Conservation (phyloP, 2,113 vertebrate species). For the Oncorhynchus masou region DNA sequence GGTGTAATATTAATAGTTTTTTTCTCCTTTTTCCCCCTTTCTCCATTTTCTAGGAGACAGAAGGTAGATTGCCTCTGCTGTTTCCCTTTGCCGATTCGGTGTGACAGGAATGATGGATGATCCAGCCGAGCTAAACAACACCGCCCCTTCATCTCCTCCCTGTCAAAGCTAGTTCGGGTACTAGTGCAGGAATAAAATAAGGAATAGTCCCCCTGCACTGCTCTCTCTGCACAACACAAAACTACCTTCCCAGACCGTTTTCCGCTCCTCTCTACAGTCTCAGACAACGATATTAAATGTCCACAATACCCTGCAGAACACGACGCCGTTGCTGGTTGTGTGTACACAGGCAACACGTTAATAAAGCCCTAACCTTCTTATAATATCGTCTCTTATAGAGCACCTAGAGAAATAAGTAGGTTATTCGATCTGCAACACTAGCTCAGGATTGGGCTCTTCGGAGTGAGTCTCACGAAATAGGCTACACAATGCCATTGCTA, state of each 20-base stretch:
- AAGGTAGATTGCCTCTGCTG: slow-evolving; percentile 87
- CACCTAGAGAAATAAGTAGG: slow-evolving; percentile 38
- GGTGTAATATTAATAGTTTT: slow-evolving; percentile 93
- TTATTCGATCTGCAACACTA: slow-evolving; percentile 22
- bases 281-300: slow-evolving; percentile 62
- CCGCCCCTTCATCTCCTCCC: slow-evolving; percentile 88
- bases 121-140: slow-evolving; percentile 83
- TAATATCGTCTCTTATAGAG: slow-evolving; percentile 35
- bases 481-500: too few species aligned
- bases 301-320: slow-evolving; percentile 41
- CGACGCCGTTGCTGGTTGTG: background rate
- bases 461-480: too few species aligned
- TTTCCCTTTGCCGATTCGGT: slow-evolving; percentile 88
- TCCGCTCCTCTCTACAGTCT: background rate
- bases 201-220: slow-evolving; percentile 67
- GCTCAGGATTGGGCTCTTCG: background rate
- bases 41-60: slow-evolving; percentile 81
- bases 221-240: slow-evolving; percentile 59
- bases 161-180: slow-evolving; percentile 84
- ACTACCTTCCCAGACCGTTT: slow-evolving; percentile 26
- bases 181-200: slow-evolving; percentile 84
- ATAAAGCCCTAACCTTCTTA: slow-evolving; percentile 45
- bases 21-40: slow-evolving; percentile 31
- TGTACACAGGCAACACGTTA: slow-evolving; percentile 61
- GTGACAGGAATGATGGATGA: slow-evolving; percentile 99